Base-by-base conservation (phyloP, 1,140 invertebrate genomes). In the Leptinotarsa lineolata region DNA sequence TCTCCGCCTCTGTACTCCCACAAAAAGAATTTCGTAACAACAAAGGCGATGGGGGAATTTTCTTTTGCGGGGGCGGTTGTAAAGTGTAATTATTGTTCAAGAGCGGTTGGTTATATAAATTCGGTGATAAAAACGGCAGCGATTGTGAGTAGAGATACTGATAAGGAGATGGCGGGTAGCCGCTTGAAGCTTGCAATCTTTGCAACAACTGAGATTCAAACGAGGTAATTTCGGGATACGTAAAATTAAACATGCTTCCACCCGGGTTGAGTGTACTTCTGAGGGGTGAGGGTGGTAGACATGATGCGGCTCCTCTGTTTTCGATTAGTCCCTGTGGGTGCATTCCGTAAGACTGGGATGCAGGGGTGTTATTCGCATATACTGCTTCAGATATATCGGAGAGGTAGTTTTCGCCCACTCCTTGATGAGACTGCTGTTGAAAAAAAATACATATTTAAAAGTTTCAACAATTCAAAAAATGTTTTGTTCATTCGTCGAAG, bases 51-150 rank as follows among this genome's bases (percentile, higher is more conserved):
- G 79, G 72, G 21, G 83, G 74, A 59, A 84, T 76, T 61, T 84
- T 82, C 69, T 79, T 82, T 74, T 81, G 83, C 46, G 80, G 72
- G 18, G 76, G 74, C 16, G 80, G 76, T 74, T 81, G 79, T 66
- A 84, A 74, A 4, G 78, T 79, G 73, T 79, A 83, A 73, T 76
- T 85, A 76, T 80, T 85, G 79, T 77, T 84, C 46, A 80, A 18
- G 54, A 81, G 67, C 15, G 67, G 67, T 66, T 68, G 79, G 54
- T 67, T 78, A 74, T 70, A 77, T 59, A 75, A 67, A 12, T 61
- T 67, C 60, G 69, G 66, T 4, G 73, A 60, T 18, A 81, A 73
- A 48, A 72, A 79, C 1, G 78, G 77, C 12, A 78, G 20, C 48
- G 75, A 70, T 22, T 78, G 78, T 58, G 70, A 77, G 67, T 72